phyloP scores from a whole-genome alignment of 2,797 vertebrate species.

The Dryobates pubescens region DNA sequence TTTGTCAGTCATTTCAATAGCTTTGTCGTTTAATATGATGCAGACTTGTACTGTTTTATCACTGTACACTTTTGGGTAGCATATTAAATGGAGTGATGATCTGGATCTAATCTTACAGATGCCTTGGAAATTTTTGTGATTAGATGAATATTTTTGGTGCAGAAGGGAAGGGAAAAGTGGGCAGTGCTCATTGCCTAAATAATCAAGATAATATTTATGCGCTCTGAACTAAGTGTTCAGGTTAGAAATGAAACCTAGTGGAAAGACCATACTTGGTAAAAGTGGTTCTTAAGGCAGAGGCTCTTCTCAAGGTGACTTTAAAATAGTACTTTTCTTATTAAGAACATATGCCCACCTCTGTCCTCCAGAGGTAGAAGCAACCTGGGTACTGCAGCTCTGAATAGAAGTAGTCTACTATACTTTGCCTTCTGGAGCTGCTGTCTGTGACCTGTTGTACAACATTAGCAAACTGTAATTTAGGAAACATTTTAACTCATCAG shows the following conservation, averaged over 20 bases:
- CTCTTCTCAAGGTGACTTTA: not conserved
- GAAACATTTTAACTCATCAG: not conserved
- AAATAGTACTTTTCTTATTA: not conserved
- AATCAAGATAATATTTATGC: not conserved
- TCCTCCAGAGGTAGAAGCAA: not conserved
- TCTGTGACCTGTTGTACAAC: not conserved
- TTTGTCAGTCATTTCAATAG: not conserved
- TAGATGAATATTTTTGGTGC: no score
- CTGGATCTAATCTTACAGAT: not conserved
- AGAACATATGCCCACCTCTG: fast-evolving
- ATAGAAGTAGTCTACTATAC: not conserved
- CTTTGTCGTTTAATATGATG: not conserved
- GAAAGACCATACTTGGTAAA: not conserved
- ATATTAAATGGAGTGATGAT: not conserved
- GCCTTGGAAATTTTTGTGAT: no score
- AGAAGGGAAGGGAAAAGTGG: not conserved
- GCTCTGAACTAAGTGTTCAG: not conserved
- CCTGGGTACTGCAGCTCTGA: not conserved
- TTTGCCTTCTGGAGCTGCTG: not conserved
- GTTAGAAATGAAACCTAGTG: not conserved
- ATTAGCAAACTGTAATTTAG: not conserved
- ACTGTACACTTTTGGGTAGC: fast-evolving
- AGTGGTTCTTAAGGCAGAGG: not conserved
- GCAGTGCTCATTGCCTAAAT: not conserved
- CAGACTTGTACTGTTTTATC: not conserved